Evolutionary conservation across 2,797 vertebrate genomes (phyloP).

Genomic region (Thamnophis elegans): DNA sequence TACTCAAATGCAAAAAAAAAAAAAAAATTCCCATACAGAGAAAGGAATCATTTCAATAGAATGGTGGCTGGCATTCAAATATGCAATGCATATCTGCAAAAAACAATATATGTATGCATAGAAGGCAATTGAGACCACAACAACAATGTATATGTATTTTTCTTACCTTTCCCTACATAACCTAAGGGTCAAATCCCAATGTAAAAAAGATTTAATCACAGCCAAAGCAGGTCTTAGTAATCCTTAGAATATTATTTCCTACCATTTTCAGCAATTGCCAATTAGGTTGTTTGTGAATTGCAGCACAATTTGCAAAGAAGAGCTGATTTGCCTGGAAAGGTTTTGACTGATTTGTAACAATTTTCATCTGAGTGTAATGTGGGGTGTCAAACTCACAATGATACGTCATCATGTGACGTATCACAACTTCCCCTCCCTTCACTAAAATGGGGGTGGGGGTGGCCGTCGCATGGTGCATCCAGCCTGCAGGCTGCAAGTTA

Average conservation of each 20-base stretch:
- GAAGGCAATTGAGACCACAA: background rate
- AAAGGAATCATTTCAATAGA: slow-evolving; percentile 57
- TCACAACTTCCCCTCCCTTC: too few relatives aligned
- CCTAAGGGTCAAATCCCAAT: background rate
- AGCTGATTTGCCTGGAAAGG: background rate
- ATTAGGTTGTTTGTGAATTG: background rate
- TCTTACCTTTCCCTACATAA: background rate
- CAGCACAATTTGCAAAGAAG: background rate
- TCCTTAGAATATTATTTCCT: background rate
- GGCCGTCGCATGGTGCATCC: too few relatives aligned
- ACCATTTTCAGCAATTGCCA: background rate
- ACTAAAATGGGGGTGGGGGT: too few relatives aligned
- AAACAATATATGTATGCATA: background rate
- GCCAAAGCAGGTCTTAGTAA: background rate
- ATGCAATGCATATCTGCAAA: slow-evolving; percentile 25
- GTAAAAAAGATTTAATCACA: background rate
- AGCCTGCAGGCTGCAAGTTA: background rate
- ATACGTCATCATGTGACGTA: too few relatives aligned
- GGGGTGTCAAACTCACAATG: too few relatives aligned
- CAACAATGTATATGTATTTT: slow-evolving; percentile 31
- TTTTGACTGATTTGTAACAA: background rate
- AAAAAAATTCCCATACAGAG: slow-evolving; percentile 27
- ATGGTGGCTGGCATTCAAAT: slow-evolving; percentile 35
- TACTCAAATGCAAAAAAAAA: slow-evolving; percentile 49
- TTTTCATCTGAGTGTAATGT: background rate